Conservation (phyloP, 37 sponge, comb jelly and placozoan species). For the Tethya wilhelma region DNA sequence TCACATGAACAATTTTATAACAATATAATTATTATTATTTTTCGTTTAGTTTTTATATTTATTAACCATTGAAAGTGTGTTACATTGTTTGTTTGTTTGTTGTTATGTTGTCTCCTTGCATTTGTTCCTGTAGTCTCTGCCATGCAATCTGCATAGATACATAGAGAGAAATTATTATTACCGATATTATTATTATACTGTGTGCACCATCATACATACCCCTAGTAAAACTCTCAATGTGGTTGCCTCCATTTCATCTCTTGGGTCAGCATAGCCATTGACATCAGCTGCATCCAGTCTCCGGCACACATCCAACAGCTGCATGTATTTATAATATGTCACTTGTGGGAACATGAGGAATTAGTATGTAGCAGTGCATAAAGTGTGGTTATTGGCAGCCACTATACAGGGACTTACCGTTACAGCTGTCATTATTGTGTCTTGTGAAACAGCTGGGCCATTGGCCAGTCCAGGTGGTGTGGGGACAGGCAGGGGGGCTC, state of each 20-base stretch:
- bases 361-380: too few relatives aligned
- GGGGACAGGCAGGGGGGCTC: background rate
- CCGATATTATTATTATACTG: background rate
- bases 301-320: slow-evolving; percentile 51
- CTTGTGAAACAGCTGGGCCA: background rate
- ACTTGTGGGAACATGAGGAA: too few relatives aligned
- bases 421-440: slow-evolving; percentile 24
- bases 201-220: slow-evolving; percentile 23
- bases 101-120: background rate
- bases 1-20: slow-evolving; percentile 41
- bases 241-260: slow-evolving; percentile 24
- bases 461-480: background rate
- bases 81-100: too few relatives aligned
- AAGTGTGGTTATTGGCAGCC: background rate
- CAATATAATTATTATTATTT: background rate
- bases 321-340: background rate
- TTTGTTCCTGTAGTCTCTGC: slow-evolving; percentile 41
- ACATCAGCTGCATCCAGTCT: slow-evolving; percentile 49
- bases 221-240: slow-evolving; percentile 13
- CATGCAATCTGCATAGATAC: slow-evolving; percentile 46
- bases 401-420: slow-evolving; percentile 9
- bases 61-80: too few relatives aligned
- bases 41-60: too few relatives aligned
- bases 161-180: background rate
- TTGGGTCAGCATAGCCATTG: background rate